phyloP scores from a whole-genome alignment of 2,797 vertebrate genomes.

The Anisognathus igniventris region DNA sequence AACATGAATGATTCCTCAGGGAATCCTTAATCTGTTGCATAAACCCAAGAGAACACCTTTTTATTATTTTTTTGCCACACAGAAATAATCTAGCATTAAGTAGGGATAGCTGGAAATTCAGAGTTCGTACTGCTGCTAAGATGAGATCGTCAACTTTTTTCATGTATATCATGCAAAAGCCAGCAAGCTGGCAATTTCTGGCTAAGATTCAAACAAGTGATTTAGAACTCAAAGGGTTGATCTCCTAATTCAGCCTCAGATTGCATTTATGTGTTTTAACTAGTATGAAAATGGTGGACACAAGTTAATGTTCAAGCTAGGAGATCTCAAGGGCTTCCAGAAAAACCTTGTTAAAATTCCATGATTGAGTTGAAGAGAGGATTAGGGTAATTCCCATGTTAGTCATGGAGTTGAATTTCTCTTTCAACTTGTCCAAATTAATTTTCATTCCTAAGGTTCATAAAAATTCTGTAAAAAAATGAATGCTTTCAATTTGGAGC shows the following conservation, averaged over 20 bases:
- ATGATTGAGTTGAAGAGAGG: conserved; percentile 46
- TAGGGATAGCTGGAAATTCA: neutral
- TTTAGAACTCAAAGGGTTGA: neutral
- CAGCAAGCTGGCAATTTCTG: neutral
- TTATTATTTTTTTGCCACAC: fast-evolving
- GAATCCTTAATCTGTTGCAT: neutral
- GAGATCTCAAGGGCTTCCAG: conserved; percentile 50
- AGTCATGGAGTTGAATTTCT: conserved; percentile 59
- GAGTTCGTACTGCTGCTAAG: neutral
- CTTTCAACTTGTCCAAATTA: conserved; percentile 65
- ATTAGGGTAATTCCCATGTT: conserved; percentile 59
- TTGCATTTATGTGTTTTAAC: conserved; percentile 13
- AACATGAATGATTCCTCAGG: neutral
- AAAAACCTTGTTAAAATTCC: conserved; percentile 60
- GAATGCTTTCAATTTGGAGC: conserved; percentile 40
- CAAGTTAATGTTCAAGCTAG: conserved; percentile 14
- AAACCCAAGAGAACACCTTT: neutral
- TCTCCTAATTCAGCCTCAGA: neutral
- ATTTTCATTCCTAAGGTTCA: conserved; percentile 45
- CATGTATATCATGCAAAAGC: neutral
- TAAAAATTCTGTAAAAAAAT: conserved; percentile 35
- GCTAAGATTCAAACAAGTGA: neutral
- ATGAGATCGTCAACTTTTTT: neutral
- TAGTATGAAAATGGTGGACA: conserved; percentile 15
- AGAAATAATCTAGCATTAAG: neutral